phyloP scores from a whole-genome alignment of 2,888 invertebrate species.

The Drosophila ezoana region DNA sequence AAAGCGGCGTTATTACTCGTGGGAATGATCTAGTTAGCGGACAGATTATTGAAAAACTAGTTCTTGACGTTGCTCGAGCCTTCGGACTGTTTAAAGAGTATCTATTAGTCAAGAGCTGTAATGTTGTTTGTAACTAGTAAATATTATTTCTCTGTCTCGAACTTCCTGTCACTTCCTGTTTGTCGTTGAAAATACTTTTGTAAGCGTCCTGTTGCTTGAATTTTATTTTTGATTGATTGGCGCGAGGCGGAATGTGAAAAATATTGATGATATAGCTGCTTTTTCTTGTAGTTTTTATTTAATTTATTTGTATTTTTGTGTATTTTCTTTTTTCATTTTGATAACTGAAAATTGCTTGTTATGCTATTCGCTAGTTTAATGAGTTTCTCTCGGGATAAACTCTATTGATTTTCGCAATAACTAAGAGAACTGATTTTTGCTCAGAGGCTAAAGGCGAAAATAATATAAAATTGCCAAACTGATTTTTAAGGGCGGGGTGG shows the following conservation, averaged over 20 bases:
- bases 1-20: no score
- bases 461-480: slow-evolving; percentile 55
- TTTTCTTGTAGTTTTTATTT: slow-evolving; percentile 5
- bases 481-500: not conserved
- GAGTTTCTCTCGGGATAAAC: not conserved
- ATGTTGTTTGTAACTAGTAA: not conserved
- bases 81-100: no score
- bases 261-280: slow-evolving; percentile 16
- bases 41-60: no score
- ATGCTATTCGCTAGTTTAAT: slow-evolving; percentile 13
- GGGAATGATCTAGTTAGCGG: no score
- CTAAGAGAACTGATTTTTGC: not conserved
- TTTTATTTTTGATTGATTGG: slow-evolving; percentile 29
- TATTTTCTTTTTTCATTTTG: slow-evolving; percentile 8
- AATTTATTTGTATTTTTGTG: not conserved
- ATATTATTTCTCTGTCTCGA: not conserved
- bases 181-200: not conserved
- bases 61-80: no score
- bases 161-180: not conserved
- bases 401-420: slow-evolving; percentile 21
- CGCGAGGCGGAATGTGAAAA: not conserved
- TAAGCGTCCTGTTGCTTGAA: not conserved
- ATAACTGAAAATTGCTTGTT: slow-evolving; percentile 14
- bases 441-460: slow-evolving; percentile 12
- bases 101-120: no score